Percentiles rank a stretch among this genome's conserved stretches.
These are phyloP conservation scores for Stenodera caucasica DNA, from an alignment of 2,888 invertebrate genomes.

Conservation along the genomic window DNA sequence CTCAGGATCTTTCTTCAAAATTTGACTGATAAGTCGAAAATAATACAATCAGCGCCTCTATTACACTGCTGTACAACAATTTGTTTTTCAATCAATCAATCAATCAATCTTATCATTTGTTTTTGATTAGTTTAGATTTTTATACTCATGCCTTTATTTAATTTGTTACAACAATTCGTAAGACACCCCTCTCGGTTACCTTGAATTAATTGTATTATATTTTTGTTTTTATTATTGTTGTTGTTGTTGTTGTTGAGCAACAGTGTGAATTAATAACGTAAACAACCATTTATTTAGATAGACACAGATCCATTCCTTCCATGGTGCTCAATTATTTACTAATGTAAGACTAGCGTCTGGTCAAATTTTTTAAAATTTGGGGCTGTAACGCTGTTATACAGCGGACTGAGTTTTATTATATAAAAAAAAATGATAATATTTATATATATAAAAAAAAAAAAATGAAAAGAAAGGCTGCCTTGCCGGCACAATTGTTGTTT, in stretches of 20 bases:
- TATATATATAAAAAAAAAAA: neutral
- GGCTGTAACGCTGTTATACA: slow-evolving; percentile 41
- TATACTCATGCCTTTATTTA: slow-evolving; percentile 1
- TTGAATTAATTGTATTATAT: neutral
- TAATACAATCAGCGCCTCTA: slow-evolving; percentile 17
- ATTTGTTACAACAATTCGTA: neutral
- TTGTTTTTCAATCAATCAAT: neutral
- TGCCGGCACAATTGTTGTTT: slow-evolving; percentile 38
- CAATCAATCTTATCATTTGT: neutral
- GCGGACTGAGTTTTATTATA: slow-evolving; percentile 44
- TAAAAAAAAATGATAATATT: neutral
- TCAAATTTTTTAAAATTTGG: slow-evolving; percentile 21
- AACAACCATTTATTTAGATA: slow-evolving; percentile 22
- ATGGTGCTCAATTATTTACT: slow-evolving; percentile 64
- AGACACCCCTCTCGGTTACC: neutral
- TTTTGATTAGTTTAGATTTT: neutral
- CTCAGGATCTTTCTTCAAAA: slow-evolving; percentile 48
- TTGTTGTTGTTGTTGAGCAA: slow-evolving; percentile 22
- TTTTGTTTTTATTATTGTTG: neutral
- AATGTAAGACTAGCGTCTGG: slow-evolving; percentile 37
- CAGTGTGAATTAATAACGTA: slow-evolving; percentile 22
- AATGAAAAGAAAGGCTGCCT: slow-evolving; percentile 37
- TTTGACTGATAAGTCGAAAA: slow-evolving; percentile 38
- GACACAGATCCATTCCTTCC: slow-evolving; percentile 68
- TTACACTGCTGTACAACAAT: slow-evolving; percentile 24